Evolutionary conservation across 2,888 invertebrate species (phyloP), one percentile per base, ranked within the genome.

Genomic region (Orthosia incerta): DNA sequence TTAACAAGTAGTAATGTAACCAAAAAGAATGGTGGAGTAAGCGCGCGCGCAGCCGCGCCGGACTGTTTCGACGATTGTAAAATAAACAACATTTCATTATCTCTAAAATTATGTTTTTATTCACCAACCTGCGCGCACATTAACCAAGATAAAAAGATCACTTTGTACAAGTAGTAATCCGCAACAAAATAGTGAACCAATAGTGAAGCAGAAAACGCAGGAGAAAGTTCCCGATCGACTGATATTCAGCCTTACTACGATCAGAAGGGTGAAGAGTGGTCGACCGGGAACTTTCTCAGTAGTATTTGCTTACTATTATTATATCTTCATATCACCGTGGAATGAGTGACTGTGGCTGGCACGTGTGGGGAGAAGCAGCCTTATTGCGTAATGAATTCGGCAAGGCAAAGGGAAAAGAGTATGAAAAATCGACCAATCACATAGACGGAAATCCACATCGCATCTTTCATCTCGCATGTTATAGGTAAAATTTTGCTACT

Each of bases 21-120:
- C 89, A 90, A 90, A 87, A 82, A 85, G 70, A 82, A 79, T 87
- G 84, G 86, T 87, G 89, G 89, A 86, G 89, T 89, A 87, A 86
- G 81, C 66, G 84, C 80, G 84, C 80, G 71, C 81, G 73, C 79
- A 67, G 64, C 26, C 45, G 77, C 75, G 80, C 84, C 79, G 83
- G 86, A 83, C 77, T 84, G 89, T 86, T 86, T 83, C 85, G 87
- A 89, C 87, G 88, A 91, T 89, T 90, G 91, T 92, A 89, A 91
- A 92, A 92, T 94, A 94, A 93, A 94, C 90, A 92, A 92, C 91
- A 93, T 93, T 94, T 94, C 88, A 94, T 93, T 94, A 94, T 95
- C 93, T 93, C 91, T 72, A 39, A 20, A 1, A 26, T 60, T n/a
- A 56, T 80, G 87, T 84, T 76, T 86, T 87, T 81, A 71, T 79